Evolutionary conservation across 2,113 vertebrate genomes (phyloP).

Genomic region (Saiga tatarica): DNA sequence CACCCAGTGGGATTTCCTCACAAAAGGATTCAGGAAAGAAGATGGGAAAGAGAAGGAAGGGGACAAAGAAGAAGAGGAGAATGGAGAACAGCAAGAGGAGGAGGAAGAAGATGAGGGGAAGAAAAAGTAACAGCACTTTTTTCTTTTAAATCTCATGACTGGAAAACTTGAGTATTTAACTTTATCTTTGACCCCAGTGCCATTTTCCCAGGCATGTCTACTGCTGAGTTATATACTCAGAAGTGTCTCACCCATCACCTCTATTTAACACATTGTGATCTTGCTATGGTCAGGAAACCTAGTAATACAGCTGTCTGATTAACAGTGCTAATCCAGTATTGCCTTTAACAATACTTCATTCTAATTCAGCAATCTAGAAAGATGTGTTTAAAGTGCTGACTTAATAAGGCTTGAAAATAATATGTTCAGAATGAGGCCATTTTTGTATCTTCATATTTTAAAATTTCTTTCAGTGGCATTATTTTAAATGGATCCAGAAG

Average conservation of each 20-base stretch:
- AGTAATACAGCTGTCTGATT: neutral
- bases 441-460: neutral
- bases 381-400: neutral
- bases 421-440: neutral
- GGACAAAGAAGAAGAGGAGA: neutral
- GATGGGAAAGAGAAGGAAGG: neutral
- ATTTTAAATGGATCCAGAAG: neutral
- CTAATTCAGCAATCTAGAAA: neutral
- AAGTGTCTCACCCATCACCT: neutral
- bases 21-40: neutral
- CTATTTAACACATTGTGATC: neutral
- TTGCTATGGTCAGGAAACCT: neutral
- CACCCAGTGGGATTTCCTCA: constrained; percentile 74
- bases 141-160: neutral
- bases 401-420: neutral
- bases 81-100: neutral
- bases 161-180: neutral
- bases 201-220: neutral
- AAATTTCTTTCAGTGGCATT: neutral
- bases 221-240: neutral
- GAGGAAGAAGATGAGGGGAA: neutral
- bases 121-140: neutral
- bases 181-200: neutral
- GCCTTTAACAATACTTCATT: neutral
- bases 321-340: neutral